Conservation (phyloP, 1,140 invertebrate genomes). For the Tetragonula clypearis region DNA sequence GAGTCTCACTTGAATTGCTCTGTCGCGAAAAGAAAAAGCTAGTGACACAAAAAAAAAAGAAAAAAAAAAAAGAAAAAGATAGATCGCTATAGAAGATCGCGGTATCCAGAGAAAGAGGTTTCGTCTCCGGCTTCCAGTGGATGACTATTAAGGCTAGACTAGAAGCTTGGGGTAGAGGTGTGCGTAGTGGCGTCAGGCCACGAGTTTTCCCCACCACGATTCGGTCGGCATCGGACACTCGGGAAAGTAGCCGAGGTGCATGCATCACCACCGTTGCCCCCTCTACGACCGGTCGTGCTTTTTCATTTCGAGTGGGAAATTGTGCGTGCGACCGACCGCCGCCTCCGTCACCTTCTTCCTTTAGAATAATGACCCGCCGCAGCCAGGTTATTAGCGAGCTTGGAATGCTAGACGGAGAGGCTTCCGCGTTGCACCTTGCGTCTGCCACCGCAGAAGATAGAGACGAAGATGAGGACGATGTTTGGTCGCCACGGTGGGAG, state of each 20-base stretch:
- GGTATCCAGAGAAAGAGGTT: not conserved
- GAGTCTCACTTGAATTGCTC: not conserved
- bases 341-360: conserved; percentile 26
- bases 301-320: conserved; percentile 46
- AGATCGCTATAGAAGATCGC: not conserved
- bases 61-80: too few species aligned
- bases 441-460: not conserved
- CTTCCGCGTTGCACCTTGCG: conserved; percentile 27
- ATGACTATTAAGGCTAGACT: conserved; percentile 69
- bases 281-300: not conserved
- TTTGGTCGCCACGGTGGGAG: not conserved
- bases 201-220: conserved; percentile 24
- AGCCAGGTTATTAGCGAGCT: conserved; percentile 34
- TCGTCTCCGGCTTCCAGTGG: conserved; percentile 61
- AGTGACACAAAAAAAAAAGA: too few species aligned
- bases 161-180: conserved; percentile 49
- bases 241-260: conserved; percentile 11
- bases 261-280: conserved; percentile 38
- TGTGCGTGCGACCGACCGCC: not conserved
- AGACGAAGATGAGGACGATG: not conserved
- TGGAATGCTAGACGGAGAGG: conserved; percentile 21
- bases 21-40: too few species aligned
- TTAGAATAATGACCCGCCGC: conserved; percentile 43
- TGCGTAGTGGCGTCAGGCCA: conserved; percentile 33
- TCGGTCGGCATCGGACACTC: not conserved